Evolutionary conservation across 2,888 invertebrate species (phyloP), one percentile per base, ranked within the genome.

Genomic region (Noctua pronuba): DNA sequence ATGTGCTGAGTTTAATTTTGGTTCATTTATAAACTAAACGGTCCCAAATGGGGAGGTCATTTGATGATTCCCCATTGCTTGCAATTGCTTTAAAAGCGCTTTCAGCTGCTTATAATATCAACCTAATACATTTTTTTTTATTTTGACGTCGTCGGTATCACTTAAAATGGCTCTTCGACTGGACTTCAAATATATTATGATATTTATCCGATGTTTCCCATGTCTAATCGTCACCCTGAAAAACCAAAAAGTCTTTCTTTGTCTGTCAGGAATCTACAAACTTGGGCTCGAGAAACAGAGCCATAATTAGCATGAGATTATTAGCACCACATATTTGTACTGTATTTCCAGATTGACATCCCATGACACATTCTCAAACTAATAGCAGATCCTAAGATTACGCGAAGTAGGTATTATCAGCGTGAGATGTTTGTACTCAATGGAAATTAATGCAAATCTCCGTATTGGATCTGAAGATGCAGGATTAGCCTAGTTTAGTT

Each of bases 391-490:
- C 60, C 77, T 68, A 28, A 55, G 65, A 83, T 83, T 66, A 83
- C 11, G 18, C 18, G 31, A 52, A 72, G 68, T 55, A 76, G n/a
- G 77, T 58, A 55, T 72, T 41, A 82, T 16, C 31, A 49, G 7
- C 24, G 24, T 73, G 44, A 81, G 75, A 52, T 64, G 82, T 75
- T 75, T 73, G 58, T 38, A 44, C 44, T 52, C 24, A 69, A 82
- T 81, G 70, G 38, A 83, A 86, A 83, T 83, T 86, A 86, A 83
- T 86, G 78, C 78, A 83, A 83, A 86, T 86, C 70, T 65, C 46
- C 58, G 44, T 86, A 83, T 70, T 70, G 70, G 64, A 65, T 65
- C 62, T 58, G 52, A 71, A 72, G 71, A 83, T 55, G 60, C 35
- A 11, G 64, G 83, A 83, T 86, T 83, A 83, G 38, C 78, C 52